These are phyloP conservation scores for Mirza zaza DNA, from an alignment of 2,113 vertebrate species.

Conservation along the genomic window DNA sequence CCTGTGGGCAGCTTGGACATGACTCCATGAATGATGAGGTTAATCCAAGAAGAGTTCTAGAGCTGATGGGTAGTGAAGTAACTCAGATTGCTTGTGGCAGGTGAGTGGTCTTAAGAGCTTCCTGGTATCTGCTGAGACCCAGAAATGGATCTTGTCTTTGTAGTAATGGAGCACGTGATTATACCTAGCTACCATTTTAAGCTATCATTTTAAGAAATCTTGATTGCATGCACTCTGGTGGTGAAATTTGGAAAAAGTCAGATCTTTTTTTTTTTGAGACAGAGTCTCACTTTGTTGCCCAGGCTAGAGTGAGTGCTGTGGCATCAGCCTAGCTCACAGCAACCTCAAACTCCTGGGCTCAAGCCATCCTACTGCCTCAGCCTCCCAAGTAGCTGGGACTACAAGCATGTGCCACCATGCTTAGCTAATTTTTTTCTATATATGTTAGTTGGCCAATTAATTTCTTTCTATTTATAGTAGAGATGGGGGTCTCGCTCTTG, in stretches of 20 bases:
- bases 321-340: too few species aligned
- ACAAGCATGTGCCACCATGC: too few species aligned
- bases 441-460: too few species aligned
- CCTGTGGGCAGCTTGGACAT: slow-evolving; percentile 86
- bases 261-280: too few species aligned
- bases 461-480: too few species aligned
- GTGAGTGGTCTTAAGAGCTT: slow-evolving; percentile 70
- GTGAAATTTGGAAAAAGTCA: neutral
- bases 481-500: too few species aligned
- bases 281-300: too few species aligned
- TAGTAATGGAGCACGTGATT: neutral
- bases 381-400: too few species aligned
- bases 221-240: neutral
- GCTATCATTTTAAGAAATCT: neutral
- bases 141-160: neutral
- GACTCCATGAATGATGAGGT: slow-evolving; percentile 82
- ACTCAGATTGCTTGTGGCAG: slow-evolving; percentile 85
- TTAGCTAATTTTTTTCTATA: too few species aligned
- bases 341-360: too few species aligned
- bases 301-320: too few species aligned
- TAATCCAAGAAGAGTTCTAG: slow-evolving; percentile 82
- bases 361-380: too few species aligned
- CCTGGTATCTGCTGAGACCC: neutral
- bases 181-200: neutral
- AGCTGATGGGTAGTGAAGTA: slow-evolving; percentile 81